These are phyloP conservation scores for Cryptus viduatorius DNA, from an alignment of 2,888 invertebrate species.

Conservation along the genomic window DNA sequence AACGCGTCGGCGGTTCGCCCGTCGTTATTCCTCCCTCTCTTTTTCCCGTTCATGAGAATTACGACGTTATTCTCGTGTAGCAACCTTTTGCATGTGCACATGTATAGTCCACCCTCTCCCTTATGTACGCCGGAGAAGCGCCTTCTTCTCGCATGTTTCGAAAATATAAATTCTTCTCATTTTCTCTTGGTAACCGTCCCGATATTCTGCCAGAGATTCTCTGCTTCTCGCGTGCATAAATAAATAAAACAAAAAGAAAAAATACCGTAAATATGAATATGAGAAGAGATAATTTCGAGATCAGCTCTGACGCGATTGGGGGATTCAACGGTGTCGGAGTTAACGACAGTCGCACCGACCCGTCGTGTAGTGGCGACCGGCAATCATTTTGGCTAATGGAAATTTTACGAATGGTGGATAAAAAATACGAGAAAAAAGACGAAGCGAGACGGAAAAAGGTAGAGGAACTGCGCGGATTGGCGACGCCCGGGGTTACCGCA, in stretches of 20 bases:
- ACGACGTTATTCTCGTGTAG: slow-evolving; percentile 48
- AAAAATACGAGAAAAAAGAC: slow-evolving; percentile 13
- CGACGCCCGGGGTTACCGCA: slow-evolving; percentile 52
- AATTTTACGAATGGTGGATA: slow-evolving; percentile 66
- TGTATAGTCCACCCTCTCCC: neutral
- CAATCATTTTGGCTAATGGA: slow-evolving; percentile 73
- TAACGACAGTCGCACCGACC: slow-evolving; percentile 11
- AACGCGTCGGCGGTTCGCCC: slow-evolving; percentile 46
- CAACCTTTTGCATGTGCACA: slow-evolving; percentile 5
- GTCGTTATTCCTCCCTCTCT: slow-evolving; percentile 3
- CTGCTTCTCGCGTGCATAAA: slow-evolving; percentile 20
- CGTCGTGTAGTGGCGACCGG: slow-evolving; percentile 50
- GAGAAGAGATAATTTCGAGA: slow-evolving; percentile 36
- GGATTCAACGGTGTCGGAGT: slow-evolving; percentile 10
- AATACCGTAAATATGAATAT: slow-evolving; percentile 7
- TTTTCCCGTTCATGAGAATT: slow-evolving; percentile 42
- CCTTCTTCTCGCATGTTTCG: slow-evolving; percentile 18
- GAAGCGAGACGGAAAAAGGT: neutral
- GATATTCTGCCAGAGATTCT: slow-evolving; percentile 29
- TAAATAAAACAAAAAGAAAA: neutral
- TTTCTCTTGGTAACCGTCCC: slow-evolving; percentile 1
- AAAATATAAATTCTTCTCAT: slow-evolving; percentile 47
- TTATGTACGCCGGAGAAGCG: neutral
- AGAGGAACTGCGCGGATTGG: slow-evolving; percentile 13
- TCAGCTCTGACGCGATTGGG: slow-evolving; percentile 22